Base-by-base conservation (phyloP, 2,888 invertebrate species). In the Lepidocyrtinus sp. region DNA sequence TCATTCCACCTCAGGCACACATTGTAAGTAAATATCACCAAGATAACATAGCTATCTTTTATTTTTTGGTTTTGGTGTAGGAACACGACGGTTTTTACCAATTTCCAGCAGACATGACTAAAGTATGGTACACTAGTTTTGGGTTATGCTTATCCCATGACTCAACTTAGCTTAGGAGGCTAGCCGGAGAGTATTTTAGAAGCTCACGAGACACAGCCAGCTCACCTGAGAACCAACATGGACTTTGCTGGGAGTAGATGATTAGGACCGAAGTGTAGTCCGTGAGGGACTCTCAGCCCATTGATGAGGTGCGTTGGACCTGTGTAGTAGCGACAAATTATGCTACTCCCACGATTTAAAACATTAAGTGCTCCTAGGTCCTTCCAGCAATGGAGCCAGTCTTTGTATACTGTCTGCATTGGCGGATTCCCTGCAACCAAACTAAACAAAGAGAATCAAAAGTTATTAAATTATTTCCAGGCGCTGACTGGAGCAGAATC, bases 311-410 rank as follows among this genome's bases (percentile, higher is more conserved):
- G 62, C 0, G 77, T 71, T 24, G 91, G 91, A n/a, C 91, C 91
- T 17, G 90, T 90, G 84, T 91, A 91, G 89, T 94, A 94, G 87
- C 95, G 93, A 91, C 94, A 93, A 87, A 95, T 91, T 75, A 96
- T 89, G 82, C 95, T 95, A 85, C 94, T 94, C 22, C 97, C 97
- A 69, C 97, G 92, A 88, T 96, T 96, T 77, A 96, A 91, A 87
- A 96, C 94, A 85, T 93, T 93, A 83, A 92, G 92, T 69, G 91
- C 89, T 17, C 93, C 91, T 70, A 97, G 90, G 87, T 96, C 95
- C 79, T 91, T 91, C 93, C 94, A 96, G 89, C 97, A 97, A 77
- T 93, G 91, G 7, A 92, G 89, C 97, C 97, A 98, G 69, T 91
- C 91, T 0, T 90, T 89, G 88, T 97, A 97, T 1, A 5, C 1